Base-by-base conservation (phyloP, 2,888 invertebrate species). In the Eudemis profundana region DNA sequence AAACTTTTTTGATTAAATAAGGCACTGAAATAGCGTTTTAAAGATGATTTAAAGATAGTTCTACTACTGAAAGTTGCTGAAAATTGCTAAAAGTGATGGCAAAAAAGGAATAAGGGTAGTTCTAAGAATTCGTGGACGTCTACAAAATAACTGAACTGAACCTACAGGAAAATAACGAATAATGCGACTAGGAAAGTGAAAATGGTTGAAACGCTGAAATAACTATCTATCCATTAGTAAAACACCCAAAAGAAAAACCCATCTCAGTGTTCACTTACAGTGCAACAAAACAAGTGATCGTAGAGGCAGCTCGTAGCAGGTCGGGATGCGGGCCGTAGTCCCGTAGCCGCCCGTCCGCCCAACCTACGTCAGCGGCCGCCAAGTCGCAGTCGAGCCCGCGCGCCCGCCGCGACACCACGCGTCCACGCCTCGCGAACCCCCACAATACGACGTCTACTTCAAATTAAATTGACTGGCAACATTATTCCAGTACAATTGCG, bases 351-450 rank as follows among this genome's bases (percentile, higher is more conserved):
- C 70, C 65, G 81, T 74, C 77, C 72, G 70, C 75, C 78, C 73
- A 72, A 70, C 75, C 74, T 73, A 69, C 75, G 74, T 70, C 77
- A 74, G 71, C 75, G 83, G 84, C 85, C 87, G 87, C 89, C 90
- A 89, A 90, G 90, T 72, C 82, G 82, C 81, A 61, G 29, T 51
- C 19, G 15, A 82, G 82, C 82, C 81, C 84, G 83, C 71, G 74
- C 76, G 74, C 69, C 69, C 79, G 73, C 65, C 68, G 68, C 17
- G 74, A 66, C 33, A 71, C 82, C 71, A 83, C 84, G 85, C 74
- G 68, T 69, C 53, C 60, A 56, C 61, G 53, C 49, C 42, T 23
- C 27, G 10, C 33, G 36, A 69, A 70, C 69, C 72, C 68, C 36
- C 70, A 72, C 72, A 75, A 77, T 74, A 74, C 74, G 71, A n/a